Conservation (phyloP, 2,113 vertebrate genomes). For the Salvelinus fontinalis region DNA sequence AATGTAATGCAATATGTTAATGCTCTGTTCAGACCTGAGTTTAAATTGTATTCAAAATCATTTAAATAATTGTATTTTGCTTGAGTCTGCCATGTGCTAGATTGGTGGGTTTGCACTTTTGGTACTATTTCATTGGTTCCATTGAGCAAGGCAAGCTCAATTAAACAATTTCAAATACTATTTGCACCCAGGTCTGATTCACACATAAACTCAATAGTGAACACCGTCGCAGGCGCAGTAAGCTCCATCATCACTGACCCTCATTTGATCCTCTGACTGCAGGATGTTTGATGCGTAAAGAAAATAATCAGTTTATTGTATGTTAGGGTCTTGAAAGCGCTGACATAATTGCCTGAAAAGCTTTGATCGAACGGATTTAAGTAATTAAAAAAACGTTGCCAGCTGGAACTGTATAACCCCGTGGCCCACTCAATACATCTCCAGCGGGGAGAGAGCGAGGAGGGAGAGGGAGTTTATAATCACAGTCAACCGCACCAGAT, state of each 20-base stretch:
- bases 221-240: not conserved
- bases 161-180: too few species aligned
- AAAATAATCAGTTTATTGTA: conserved; percentile 62
- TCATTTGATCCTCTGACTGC: conserved; percentile 45
- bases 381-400: conserved; percentile 67
- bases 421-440: conserved; percentile 51
- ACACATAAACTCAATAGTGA: conserved; percentile 36
- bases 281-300: conserved; percentile 27
- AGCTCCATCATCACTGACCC: conserved; percentile 36
- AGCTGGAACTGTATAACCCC: conserved; percentile 60
- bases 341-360: conserved; percentile 62
- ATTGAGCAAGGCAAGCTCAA: too few species aligned
- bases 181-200: conserved; percentile 10
- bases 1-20: too few species aligned
- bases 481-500: conserved; percentile 37
- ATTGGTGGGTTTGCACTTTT: too few species aligned
- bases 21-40: not conserved
- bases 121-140: too few species aligned
- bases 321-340: conserved; percentile 54
- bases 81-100: too few species aligned
- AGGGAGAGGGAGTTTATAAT: conserved; percentile 38
- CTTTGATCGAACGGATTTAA: conserved; percentile 61
- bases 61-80: too few species aligned
- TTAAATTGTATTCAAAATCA: not conserved
- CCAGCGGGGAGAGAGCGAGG: conserved; percentile 5